A percentile compares a stretch with the other conserved stretches of the same genome.
Evolutionary conservation across 2,888 invertebrate genomes (phyloP).

Genomic region (Balanococcus diminutus): DNA sequence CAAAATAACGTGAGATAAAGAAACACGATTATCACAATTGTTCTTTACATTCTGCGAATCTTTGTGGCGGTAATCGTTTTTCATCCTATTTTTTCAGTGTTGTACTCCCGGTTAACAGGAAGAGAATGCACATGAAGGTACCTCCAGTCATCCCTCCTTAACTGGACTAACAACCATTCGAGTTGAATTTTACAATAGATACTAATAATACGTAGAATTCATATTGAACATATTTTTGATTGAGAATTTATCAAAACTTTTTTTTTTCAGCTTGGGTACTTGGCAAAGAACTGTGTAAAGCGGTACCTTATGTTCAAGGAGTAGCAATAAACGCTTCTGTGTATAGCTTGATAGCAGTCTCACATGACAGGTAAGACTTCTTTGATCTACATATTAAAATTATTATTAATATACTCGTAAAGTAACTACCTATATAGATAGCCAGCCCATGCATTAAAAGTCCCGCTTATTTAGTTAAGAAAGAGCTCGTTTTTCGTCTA

Average conservation of each 20-base stretch:
- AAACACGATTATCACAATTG: neutral
- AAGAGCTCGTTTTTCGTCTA: too few species aligned
- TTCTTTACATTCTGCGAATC: neutral
- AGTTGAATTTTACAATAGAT: too few species aligned
- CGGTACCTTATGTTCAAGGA: constrained; percentile 93
- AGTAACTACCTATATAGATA: too few species aligned
- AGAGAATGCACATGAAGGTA: too few species aligned
- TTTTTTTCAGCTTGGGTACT: constrained; percentile 85
- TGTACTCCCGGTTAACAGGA: too few species aligned
- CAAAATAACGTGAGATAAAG: neutral
- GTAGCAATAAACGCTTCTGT: constrained; percentile 94
- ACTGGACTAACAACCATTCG: too few species aligned
- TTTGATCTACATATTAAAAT: too few species aligned
- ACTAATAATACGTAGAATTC: too few species aligned
- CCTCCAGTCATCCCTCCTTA: neutral
- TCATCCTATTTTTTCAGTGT: constrained; percentile 43
- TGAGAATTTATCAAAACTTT: neutral
- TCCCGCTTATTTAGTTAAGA: too few species aligned
- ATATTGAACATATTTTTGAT: neutral
- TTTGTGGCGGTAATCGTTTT: neutral
- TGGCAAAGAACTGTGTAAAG: constrained; percentile 94
- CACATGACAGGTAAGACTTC: constrained; percentile 83
- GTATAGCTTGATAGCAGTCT: constrained; percentile 92
- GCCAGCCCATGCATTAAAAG: too few species aligned
- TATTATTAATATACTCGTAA: too few species aligned